Conservation (phyloP, 2,113 vertebrate genomes). For the Vanacampus margaritifer region DNA sequence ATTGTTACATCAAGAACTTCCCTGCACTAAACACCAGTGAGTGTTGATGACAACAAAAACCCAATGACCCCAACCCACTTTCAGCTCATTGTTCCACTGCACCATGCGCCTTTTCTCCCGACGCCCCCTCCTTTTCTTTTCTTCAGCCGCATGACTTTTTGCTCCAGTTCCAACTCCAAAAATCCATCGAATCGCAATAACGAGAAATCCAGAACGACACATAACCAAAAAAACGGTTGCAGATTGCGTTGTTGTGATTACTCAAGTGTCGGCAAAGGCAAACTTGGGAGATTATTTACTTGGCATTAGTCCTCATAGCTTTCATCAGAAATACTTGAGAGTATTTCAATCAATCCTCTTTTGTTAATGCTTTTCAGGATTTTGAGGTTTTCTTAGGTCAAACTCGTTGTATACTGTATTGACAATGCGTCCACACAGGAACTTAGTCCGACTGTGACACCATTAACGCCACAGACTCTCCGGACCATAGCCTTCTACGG, state of each 20-base stretch:
- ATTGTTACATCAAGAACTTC: neutral
- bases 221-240: conserved; percentile 7
- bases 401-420: neutral
- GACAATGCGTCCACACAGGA: neutral
- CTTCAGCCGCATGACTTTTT: conserved; percentile 40
- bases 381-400: conserved; percentile 1
- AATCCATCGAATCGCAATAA: conserved; percentile 6
- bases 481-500: conserved; percentile 47
- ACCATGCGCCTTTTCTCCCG: conserved; percentile 42
- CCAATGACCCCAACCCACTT: conserved; percentile 43
- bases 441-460: conserved; percentile 1
- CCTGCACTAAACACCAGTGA: neutral
- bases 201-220: conserved; percentile 2
- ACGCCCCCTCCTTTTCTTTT: conserved; percentile 27
- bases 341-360: neutral
- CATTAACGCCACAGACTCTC: conserved; percentile 23
- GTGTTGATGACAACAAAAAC: conserved; percentile 28
- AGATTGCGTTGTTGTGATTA: neutral
- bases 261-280: neutral
- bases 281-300: neutral
- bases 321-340: conserved; percentile 17
- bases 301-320: conserved; percentile 2
- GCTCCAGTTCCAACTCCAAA: conserved; percentile 20
- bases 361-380: neutral
- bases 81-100: conserved; percentile 35